A percentile compares a stretch with the other conserved stretches of the same genome.
phyloP scores from a whole-genome alignment of 2,888 invertebrate genomes.

The Operophtera brumata region DNA sequence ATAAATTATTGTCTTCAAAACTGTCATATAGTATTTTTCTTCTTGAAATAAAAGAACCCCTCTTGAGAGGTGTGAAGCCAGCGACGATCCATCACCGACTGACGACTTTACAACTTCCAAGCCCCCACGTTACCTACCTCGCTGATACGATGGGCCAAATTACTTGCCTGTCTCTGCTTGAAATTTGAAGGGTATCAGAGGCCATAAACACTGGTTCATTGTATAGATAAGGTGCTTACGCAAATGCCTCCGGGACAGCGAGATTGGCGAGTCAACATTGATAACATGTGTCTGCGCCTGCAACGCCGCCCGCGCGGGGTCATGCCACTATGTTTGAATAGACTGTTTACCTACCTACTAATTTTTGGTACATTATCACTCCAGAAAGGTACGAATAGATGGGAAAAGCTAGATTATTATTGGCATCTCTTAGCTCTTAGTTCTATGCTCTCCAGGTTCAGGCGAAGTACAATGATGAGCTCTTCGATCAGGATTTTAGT shows the following conservation, averaged over 20 bases:
- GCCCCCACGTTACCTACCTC: constrained; percentile 64
- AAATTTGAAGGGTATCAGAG: constrained; percentile 17
- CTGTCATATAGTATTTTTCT: background rate
- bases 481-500: too few relatives aligned
- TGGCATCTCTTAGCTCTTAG: too few relatives aligned
- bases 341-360: constrained; percentile 30
- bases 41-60: constrained; percentile 33
- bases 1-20: too few relatives aligned
- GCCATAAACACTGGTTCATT: constrained; percentile 43
- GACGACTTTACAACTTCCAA: constrained; percentile 41
- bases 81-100: constrained; percentile 74
- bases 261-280: constrained; percentile 70
- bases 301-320: constrained; percentile 57
- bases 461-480: too few relatives aligned
- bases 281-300: constrained; percentile 61
- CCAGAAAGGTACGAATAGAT: too few relatives aligned
- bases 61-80: constrained; percentile 56
- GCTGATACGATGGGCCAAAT: constrained; percentile 55
- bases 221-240: constrained; percentile 66
- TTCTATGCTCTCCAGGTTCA: too few relatives aligned
- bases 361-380: background rate
- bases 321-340: constrained; percentile 52
- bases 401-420: too few relatives aligned
- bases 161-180: constrained; percentile 34
- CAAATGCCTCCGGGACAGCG: constrained; percentile 64